phyloP scores from a whole-genome alignment of 2,797 vertebrate genomes.

The Arctocebus calabarensis region DNA sequence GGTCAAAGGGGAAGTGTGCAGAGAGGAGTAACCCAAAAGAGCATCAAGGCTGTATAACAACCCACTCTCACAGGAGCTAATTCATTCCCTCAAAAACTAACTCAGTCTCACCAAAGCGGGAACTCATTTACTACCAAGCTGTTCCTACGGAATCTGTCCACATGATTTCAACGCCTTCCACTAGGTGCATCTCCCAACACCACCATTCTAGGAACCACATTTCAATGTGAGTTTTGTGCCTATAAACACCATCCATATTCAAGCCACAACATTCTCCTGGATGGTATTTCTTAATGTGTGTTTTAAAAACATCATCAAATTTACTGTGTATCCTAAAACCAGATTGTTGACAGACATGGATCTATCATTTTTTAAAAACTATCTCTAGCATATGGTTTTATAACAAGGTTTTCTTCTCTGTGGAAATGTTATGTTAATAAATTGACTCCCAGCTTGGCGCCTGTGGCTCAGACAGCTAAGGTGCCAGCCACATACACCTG shows the following conservation, averaged over 20 bases:
- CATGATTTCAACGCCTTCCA: background rate
- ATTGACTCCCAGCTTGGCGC: too few species aligned
- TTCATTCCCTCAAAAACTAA: background rate
- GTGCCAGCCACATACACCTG: too few species aligned
- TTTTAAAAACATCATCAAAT: background rate
- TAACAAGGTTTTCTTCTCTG: background rate
- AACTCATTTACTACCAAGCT: background rate
- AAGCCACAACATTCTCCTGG: background rate
- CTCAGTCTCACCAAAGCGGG: background rate
- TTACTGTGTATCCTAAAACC: background rate
- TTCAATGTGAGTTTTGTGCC: background rate
- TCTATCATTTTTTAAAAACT: slow-evolving; percentile 21
- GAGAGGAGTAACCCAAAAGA: background rate
- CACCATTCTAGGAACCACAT: background rate
- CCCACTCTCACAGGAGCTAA: background rate
- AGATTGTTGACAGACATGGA: background rate
- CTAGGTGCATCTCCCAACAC: background rate
- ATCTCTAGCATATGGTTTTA: background rate
- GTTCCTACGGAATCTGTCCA: background rate
- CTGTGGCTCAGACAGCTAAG: too few species aligned
- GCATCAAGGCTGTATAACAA: background rate
- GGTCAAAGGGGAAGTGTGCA: background rate
- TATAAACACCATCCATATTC: background rate
- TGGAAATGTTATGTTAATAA: background rate
- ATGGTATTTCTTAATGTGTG: background rate